These are phyloP conservation scores for Tuta absoluta DNA, from an alignment of 2,888 invertebrate genomes.

Conservation along the genomic window DNA sequence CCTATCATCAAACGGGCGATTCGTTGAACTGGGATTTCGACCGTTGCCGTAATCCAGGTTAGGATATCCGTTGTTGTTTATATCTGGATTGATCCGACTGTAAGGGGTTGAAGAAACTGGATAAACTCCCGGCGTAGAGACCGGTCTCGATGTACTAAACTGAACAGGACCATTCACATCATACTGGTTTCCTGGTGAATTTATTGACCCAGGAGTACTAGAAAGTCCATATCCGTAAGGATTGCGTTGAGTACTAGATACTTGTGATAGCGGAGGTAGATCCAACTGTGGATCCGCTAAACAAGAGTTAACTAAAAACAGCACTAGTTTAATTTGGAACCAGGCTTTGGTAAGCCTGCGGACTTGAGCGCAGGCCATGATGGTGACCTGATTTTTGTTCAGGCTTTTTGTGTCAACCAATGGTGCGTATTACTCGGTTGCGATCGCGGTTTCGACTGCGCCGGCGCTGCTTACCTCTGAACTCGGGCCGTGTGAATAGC, in stretches of 20 bases:
- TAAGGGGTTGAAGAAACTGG: constrained; percentile 67
- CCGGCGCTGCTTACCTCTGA: constrained; percentile 50
- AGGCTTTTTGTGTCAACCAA: constrained; percentile 47
- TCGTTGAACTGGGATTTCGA: constrained; percentile 59
- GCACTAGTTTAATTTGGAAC: constrained; percentile 52
- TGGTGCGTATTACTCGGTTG: constrained; percentile 70
- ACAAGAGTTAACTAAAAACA: constrained; percentile 42
- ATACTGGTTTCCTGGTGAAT: constrained; percentile 69
- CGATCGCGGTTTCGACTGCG: constrained; percentile 69
- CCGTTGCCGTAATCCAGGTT: constrained; percentile 60
- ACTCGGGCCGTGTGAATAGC: constrained; percentile 72
- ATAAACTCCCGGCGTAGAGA: constrained; percentile 55
- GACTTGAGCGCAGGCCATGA: constrained; percentile 65
- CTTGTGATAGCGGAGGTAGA: constrained; percentile 75
- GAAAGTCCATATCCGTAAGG: constrained; percentile 65
- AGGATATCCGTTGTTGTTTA: constrained; percentile 74
- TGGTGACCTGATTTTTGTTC: constrained; percentile 35
- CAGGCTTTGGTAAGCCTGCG: constrained; percentile 52
- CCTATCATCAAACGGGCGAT: constrained; percentile 57
- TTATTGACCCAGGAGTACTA: constrained; percentile 63
- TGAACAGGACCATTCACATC: constrained; percentile 56
- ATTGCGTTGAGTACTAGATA: constrained; percentile 57
- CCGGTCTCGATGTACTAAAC: constrained; percentile 59
- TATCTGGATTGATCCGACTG: constrained; percentile 67
- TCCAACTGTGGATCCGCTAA: constrained; percentile 74